Base-by-base conservation (phyloP, 2,888 invertebrate genomes). In the Chrysolina americana region DNA sequence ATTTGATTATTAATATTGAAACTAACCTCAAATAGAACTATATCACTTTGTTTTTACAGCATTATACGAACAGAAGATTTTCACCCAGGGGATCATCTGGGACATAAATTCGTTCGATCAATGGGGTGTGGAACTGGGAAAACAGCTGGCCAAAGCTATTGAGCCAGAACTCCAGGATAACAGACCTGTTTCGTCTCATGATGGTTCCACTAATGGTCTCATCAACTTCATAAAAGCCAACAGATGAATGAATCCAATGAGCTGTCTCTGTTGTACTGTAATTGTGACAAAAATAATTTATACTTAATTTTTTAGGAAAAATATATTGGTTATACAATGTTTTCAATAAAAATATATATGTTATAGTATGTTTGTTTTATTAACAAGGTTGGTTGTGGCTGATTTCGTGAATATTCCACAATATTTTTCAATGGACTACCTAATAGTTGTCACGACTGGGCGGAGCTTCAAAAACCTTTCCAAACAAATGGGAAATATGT, bases 81-180 rank as follows among this genome's bases (percentile, higher is more conserved):
- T 99, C 90, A 95, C 95, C 0, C 99, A 99, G 88, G 99, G 99
- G 59, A 93, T 97, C 64, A 95, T 99, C 84, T 99, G 99, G 99
- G 96, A 99, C 89, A 98, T 99, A 86, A 99, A 99, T 89, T 99
- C 99, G 0, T 99, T 95, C 88, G 99, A 99, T 90, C 99, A 99
- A 86, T 99, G 99, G 98, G 99, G 99, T 47, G 99, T 99, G 68
- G 99, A 99, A 88, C 91, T 99, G 81, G 99, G 99, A 69, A 99
- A 99, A 88, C 98, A 98, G 87, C 89, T 99, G 82, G 99, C 99
- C 0, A 99, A 99, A 89, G 96, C 95, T n/a, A 99, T 99, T 81
- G 98, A 99, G 87, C 96, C 98, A 0, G 99, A 99, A 87, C 89
- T 99, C 63, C 91, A 92, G 76, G 92, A 92, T 83, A 89, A 89